Evolutionary conservation across 2,113 vertebrate genomes (phyloP).

Genomic region (Cnemophilus loriae): DNA sequence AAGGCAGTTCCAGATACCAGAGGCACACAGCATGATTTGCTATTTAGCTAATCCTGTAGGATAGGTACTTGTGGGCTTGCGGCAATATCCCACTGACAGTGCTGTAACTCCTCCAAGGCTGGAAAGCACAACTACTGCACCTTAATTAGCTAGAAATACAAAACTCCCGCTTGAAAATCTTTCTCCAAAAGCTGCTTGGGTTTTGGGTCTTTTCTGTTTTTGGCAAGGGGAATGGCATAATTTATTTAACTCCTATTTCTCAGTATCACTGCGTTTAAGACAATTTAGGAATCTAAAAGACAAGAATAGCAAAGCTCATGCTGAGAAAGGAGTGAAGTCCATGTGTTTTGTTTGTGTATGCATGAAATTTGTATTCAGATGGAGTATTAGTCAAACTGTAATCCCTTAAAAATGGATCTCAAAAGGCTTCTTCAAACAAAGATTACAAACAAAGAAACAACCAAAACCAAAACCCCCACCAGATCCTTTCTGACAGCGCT

Average conservation of each 20-base stretch:
- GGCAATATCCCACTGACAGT: neutral
- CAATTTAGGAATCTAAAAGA: neutral
- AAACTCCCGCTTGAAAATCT: neutral
- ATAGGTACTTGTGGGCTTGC: neutral
- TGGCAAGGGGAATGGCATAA: rapidly evolving
- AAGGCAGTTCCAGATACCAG: neutral
- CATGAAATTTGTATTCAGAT: neutral
- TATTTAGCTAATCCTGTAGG: slow-evolving; percentile 7
- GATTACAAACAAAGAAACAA: neutral
- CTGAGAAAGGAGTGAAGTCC: neutral
- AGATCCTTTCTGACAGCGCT: neutral
- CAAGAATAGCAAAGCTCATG: neutral
- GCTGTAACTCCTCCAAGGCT: neutral
- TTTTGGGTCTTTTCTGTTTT: neutral
- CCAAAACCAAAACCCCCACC: rapidly evolving
- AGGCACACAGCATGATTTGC: neutral
- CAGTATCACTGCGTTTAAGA: neutral
- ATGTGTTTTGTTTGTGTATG: neutral
- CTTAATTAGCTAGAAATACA: neutral
- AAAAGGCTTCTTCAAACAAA: neutral
- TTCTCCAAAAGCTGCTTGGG: neutral
- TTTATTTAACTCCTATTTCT: neutral
- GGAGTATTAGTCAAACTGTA: neutral
- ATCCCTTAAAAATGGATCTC: neutral
- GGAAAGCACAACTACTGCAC: neutral